Evolutionary conservation across 1,140 invertebrate genomes (phyloP).

Genomic region (Diorhabda sublineata): DNA sequence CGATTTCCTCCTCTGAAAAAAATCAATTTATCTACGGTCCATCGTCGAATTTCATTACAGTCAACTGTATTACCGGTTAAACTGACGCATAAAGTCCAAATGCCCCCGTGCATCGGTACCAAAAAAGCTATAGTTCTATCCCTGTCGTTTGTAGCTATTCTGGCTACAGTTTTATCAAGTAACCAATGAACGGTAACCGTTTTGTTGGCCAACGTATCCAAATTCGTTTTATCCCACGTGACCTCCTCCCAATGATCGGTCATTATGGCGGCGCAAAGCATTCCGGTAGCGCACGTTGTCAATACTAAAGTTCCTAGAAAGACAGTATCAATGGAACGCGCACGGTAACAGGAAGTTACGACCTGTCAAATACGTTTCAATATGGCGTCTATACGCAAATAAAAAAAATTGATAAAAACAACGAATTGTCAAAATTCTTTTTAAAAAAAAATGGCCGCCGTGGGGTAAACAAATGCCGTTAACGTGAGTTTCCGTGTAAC

Average conservation of each 20-base stretch:
- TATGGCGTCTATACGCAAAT: too few species aligned
- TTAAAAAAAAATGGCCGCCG: too few species aligned
- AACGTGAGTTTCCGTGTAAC: too few species aligned
- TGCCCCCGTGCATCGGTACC: conserved; percentile 80
- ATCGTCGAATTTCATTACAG: background rate
- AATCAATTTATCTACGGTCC: background rate
- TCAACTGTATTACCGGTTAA: conserved; percentile 59
- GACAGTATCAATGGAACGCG: too few species aligned
- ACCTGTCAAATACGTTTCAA: too few species aligned
- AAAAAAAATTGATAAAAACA: too few species aligned
- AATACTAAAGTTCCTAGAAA: conserved; percentile 49
- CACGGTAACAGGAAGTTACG: too few species aligned
- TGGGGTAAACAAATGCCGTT: too few species aligned
- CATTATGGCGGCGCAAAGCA: conserved; percentile 77
- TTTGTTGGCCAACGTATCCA: conserved; percentile 51
- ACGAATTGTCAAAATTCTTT: too few species aligned
- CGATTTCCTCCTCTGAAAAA: conserved; percentile 65
- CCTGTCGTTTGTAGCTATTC: conserved; percentile 43
- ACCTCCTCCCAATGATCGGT: conserved; percentile 84
- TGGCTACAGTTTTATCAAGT: conserved; percentile 60
- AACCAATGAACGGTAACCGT: conserved; percentile 59
- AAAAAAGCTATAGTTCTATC: conserved; percentile 57
- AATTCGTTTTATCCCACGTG: conserved; percentile 64
- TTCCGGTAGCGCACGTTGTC: conserved; percentile 64
- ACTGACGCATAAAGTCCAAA: conserved; percentile 80